These are phyloP conservation scores for Lithophane semibrunnea DNA, from an alignment of 2,888 invertebrate genomes.

Conservation along the genomic window DNA sequence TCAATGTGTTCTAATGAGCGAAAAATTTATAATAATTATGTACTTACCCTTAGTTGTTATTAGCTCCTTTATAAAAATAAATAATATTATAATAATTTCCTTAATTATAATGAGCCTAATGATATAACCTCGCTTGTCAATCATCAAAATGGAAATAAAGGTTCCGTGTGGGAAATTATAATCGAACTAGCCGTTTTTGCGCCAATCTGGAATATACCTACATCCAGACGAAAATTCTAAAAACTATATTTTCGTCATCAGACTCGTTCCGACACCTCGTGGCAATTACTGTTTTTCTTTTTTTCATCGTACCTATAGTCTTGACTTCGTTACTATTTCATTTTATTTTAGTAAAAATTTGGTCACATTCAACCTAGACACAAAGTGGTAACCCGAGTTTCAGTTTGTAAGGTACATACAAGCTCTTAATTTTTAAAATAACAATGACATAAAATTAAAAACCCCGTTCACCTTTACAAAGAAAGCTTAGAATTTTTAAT, in stretches of 20 bases:
- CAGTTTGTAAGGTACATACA: neutral
- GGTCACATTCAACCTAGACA: neutral
- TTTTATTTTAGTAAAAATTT: neutral
- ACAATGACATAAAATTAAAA: constrained; percentile 19
- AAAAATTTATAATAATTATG: neutral
- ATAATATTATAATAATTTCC: too few relatives aligned
- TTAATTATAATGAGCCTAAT: neutral
- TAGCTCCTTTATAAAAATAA: neutral
- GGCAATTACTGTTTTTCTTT: neutral
- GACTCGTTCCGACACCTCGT: neutral
- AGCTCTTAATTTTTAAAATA: neutral
- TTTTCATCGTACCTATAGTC: neutral
- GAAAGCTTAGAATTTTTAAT: constrained; percentile 51
- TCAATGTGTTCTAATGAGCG: constrained; percentile 11
- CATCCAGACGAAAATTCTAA: neutral
- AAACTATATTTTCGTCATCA: neutral
- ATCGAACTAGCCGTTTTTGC: neutral
- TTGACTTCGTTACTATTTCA: neutral
- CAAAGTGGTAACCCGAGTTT: too few relatives aligned
- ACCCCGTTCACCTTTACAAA: constrained; percentile 19
- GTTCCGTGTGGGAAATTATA: neutral
- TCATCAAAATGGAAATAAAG: neutral
- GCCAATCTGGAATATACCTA: neutral
- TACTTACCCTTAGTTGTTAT: neutral
- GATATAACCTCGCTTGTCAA: neutral